Evolutionary conservation across 2,797 vertebrate species (phyloP).

Genomic region (Leuciscus waleckii): DNA sequence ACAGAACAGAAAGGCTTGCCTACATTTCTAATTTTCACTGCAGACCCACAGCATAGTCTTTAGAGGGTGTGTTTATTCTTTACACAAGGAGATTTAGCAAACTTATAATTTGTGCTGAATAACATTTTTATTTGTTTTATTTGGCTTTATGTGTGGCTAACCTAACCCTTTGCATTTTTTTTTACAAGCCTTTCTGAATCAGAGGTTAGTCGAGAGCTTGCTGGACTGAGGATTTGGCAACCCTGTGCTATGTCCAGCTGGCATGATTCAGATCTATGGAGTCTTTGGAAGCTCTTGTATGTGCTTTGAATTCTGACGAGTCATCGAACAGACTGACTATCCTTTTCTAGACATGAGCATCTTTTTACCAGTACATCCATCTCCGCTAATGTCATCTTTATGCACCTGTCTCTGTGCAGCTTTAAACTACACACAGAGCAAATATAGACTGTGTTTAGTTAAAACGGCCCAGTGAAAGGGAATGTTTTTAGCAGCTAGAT

Average conservation of each 20-base stretch:
- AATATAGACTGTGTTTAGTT: slow-evolving; percentile 40
- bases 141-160: slow-evolving; percentile 24
- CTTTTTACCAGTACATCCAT: slow-evolving; percentile 37
- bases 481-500: slow-evolving; percentile 36
- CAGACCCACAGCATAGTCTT: slow-evolving; percentile 10
- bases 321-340: slow-evolving; percentile 44
- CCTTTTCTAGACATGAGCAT: slow-evolving; percentile 41
- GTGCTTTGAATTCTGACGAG: slow-evolving; percentile 78
- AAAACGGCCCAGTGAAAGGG: slow-evolving; percentile 1
- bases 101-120: slow-evolving; percentile 29
- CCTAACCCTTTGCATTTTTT: slow-evolving; percentile 10
- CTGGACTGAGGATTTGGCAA: slow-evolving; percentile 54
- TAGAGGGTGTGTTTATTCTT: slow-evolving; percentile 6
- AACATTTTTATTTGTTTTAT: slow-evolving; percentile 34
- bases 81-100: background rate
- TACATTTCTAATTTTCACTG: background rate
- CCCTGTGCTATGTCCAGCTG: slow-evolving; percentile 66
- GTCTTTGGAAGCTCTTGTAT: slow-evolving; percentile 69
- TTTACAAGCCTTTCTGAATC: slow-evolving; percentile 29
- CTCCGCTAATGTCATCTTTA: slow-evolving; percentile 27
- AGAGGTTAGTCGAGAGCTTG: slow-evolving; percentile 18
- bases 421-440: slow-evolving; percentile 30
- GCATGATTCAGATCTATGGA: slow-evolving; percentile 71
- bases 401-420: slow-evolving; percentile 31
- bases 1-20: slow-evolving; percentile 2